phyloP scores from a whole-genome alignment of 2,113 vertebrate genomes.

The Trachemys scripta region DNA sequence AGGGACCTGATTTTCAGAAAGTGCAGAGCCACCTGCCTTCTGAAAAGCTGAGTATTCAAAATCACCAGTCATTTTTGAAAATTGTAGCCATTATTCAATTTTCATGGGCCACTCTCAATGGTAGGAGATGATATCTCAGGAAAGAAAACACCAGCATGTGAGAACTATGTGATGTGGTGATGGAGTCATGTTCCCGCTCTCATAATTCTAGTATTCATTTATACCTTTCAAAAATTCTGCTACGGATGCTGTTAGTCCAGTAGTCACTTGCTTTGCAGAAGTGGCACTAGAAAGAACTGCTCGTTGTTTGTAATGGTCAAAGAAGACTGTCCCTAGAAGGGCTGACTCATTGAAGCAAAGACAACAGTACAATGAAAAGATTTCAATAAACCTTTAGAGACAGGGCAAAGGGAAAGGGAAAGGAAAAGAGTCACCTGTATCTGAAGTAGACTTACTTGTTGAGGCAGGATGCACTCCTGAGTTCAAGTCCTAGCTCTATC shows the following conservation, averaged over 20 bases:
- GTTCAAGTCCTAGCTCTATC: background rate
- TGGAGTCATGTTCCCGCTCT: background rate
- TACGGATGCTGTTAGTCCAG: background rate
- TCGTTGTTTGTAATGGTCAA: background rate
- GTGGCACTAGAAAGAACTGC: background rate
- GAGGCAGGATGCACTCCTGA: conserved; percentile 1
- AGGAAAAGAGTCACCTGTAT: background rate
- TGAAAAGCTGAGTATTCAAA: background rate
- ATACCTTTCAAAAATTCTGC: background rate
- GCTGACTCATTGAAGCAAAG: background rate
- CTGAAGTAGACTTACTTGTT: background rate
- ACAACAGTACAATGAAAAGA: background rate
- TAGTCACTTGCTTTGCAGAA: conserved; percentile 9
- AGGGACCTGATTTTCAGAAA: background rate
- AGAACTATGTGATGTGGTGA: background rate
- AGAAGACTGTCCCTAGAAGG: background rate
- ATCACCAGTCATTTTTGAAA: background rate
- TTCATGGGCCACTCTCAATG: background rate
- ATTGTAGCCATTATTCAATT: background rate
- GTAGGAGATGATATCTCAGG: background rate
- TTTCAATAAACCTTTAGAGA: background rate
- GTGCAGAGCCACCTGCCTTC: background rate
- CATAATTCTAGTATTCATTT: conserved; percentile 18
- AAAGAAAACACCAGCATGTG: background rate
- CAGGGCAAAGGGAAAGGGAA: background rate